Evolutionary conservation across 35 echinoderm and acorn worm genomes (phyloP).

Genomic region (Amphiura filiformis): DNA sequence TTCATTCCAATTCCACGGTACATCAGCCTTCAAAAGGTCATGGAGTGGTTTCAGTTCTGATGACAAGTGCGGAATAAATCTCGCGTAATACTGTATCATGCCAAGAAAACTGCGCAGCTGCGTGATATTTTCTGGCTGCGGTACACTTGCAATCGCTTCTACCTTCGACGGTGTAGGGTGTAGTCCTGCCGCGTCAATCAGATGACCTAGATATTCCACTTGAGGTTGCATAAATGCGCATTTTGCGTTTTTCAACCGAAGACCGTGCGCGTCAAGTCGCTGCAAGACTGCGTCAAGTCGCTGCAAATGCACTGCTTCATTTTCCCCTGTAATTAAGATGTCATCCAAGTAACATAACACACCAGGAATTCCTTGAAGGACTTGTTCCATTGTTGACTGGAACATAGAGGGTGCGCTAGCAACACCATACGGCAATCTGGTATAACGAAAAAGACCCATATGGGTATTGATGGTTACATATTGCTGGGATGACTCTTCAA

Average conservation of each 20-base stretch:
- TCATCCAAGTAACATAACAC: conserved; percentile 23
- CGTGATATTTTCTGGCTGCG: conserved; percentile 32
- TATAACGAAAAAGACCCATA: conserved; percentile 36
- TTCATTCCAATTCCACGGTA: conserved; percentile 39
- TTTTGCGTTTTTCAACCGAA: conserved; percentile 51
- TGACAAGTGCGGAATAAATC: conserved; percentile 60
- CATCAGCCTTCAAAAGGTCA: conserved; percentile 26
- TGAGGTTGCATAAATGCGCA: conserved; percentile 38
- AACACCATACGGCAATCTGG: conserved; percentile 11
- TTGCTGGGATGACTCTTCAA: conserved; percentile 31
- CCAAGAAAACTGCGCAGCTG: conserved; percentile 55
- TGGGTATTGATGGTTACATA: conserved; percentile 54
- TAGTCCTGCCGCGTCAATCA: conserved; percentile 32
- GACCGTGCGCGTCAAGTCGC: conserved; percentile 19
- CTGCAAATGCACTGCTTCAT: conserved; percentile 16
- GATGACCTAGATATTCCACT: conserved; percentile 22
- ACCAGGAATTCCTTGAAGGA: conserved; percentile 29
- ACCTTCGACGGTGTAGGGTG: conserved; percentile 39
- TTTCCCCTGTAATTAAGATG: conserved; percentile 38
- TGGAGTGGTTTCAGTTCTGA: conserved; percentile 39
- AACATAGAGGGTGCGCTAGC: conserved; percentile 18
- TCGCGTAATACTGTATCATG: conserved; percentile 59
- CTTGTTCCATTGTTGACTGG: conserved; percentile 1
- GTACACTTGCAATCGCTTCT: conserved; percentile 40
- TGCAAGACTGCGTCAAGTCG: conserved; percentile 5